phyloP scores from a whole-genome alignment of 1,140 invertebrate species.

The Drosophila sp. region DNA sequence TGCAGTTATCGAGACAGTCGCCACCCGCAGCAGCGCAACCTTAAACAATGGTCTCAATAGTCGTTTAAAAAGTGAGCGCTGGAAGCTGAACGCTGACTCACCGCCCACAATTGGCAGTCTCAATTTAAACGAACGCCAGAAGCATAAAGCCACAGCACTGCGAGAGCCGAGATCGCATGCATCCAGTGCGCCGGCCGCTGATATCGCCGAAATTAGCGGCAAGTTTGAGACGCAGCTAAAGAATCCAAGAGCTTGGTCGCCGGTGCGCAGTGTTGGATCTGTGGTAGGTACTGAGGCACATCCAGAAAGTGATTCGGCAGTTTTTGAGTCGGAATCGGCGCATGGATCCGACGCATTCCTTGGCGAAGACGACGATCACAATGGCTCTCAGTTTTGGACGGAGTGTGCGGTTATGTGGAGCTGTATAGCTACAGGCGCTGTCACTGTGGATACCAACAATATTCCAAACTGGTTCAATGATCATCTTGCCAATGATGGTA shows the following conservation, averaged over 20 bases:
- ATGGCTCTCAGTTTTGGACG: constrained; percentile 88
- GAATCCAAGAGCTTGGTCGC: constrained; percentile 92
- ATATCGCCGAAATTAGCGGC: constrained; percentile 75
- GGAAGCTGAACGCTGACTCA: constrained; percentile 69
- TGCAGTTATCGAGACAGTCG: constrained; percentile 86
- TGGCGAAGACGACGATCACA: constrained; percentile 91
- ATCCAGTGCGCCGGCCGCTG: constrained; percentile 75
- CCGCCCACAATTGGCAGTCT: constrained; percentile 80
- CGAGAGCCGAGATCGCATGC: constrained; percentile 62
- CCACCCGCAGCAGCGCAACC: constrained; percentile 86
- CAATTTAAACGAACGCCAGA: constrained; percentile 78
- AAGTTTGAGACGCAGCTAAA: constrained; percentile 86
- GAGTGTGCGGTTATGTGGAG: constrained; percentile 91
- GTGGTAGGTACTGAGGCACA: constrained; percentile 92
- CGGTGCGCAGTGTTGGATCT: constrained; percentile 92
- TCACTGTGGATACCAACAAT: constrained; percentile 88
- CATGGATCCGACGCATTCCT: constrained; percentile 88
- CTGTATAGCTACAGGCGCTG: constrained; percentile 92
- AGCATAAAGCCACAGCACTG: constrained; percentile 66
- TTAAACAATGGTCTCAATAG: constrained; percentile 73
- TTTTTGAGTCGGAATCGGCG: constrained; percentile 89
- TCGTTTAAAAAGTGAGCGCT: constrained; percentile 75
- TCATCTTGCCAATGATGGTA: constrained; percentile 84
- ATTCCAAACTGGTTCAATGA: constrained; percentile 90
- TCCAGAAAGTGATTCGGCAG: constrained; percentile 91